These are phyloP conservation scores for Venturia canescens DNA, from an alignment of 1,140 invertebrate species.

Conservation along the genomic window DNA sequence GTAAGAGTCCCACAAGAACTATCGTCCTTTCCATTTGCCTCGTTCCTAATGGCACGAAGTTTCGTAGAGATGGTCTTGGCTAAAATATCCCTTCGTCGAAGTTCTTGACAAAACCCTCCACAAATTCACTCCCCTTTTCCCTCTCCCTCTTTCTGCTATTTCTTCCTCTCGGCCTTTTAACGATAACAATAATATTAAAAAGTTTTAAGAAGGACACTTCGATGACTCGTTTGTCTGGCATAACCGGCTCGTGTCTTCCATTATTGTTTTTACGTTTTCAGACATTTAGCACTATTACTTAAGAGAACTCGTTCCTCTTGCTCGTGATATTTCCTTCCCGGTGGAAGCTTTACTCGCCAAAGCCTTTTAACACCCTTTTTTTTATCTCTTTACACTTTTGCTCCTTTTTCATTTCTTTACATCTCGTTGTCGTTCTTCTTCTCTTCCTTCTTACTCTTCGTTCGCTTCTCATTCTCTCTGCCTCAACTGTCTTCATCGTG, in stretches of 20 bases:
- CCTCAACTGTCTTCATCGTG: not conserved
- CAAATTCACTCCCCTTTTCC: not conserved
- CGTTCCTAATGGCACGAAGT: not conserved
- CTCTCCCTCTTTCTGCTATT: not conserved
- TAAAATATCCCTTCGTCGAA: constrained; percentile 1
- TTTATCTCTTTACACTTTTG: not conserved
- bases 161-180: not conserved
- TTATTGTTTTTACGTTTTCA: too few relatives aligned
- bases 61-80: not conserved
- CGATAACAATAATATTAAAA: too few relatives aligned
- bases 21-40: not conserved
- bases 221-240: too few relatives aligned
- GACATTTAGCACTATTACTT: too few relatives aligned
- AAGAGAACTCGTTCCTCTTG: too few relatives aligned
- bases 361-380: not conserved
- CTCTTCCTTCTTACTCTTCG: too few relatives aligned
- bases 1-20: not conserved
- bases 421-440: too few relatives aligned
- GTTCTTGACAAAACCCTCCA: too few relatives aligned
- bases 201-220: too few relatives aligned
- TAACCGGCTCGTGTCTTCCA: too few relatives aligned
- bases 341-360: too few relatives aligned
- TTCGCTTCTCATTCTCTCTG: not conserved
- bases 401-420: not conserved
- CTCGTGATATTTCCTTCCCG: too few relatives aligned